Base-by-base conservation (phyloP, 2,888 invertebrate genomes). In the Drosophila kuntzei region DNA sequence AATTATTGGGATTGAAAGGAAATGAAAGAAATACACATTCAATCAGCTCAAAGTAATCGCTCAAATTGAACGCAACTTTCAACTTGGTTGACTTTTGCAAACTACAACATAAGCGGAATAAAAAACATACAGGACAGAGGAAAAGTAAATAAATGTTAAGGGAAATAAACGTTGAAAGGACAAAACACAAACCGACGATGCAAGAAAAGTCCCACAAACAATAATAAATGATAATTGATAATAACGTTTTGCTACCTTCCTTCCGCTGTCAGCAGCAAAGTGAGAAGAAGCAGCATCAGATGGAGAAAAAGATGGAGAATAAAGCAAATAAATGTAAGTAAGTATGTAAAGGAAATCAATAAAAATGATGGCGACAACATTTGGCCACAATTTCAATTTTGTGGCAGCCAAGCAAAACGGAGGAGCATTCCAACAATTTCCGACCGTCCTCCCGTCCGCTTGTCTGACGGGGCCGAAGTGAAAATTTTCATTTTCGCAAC, bases 151-250 rank as follows among this genome's bases (percentile, higher is more conserved):
- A 43, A 70, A 16, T 37, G 34, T 22, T 7, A 41, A n/a, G 12
- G 12, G 18, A 47, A 47, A 29, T 57, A 51, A 37, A 60, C 22
- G 44, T 12, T 20, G 2, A 29, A 32, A 32, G 14, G n/a, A 41
- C 25, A 37, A 32, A 53, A 12, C 22, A 29, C 41, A 55, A 70
- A 49, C 39, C 53, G 66, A 22, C 53, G 50, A 68, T 46, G 79
- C 66, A 66, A 36, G 59, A 72, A 72, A 68, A 71, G 47, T 9
- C 32, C 61, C 77, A 60, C 54, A 71, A 57, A 68, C 71, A 88
- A 86, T 88, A 83, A 88, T 80, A 86, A 88, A 84, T 83, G 83
- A 84, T 84, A 88, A 84, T 84, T 84, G 83, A 86, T 88, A 86
- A 84, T 86, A 86, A 88, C 78, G 69, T 86, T 88, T 82, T 71